Percentiles rank a stretch among this genome's conserved stretches.
Conservation (phyloP, 2,888 invertebrate species). For the Atethmia centrago region DNA sequence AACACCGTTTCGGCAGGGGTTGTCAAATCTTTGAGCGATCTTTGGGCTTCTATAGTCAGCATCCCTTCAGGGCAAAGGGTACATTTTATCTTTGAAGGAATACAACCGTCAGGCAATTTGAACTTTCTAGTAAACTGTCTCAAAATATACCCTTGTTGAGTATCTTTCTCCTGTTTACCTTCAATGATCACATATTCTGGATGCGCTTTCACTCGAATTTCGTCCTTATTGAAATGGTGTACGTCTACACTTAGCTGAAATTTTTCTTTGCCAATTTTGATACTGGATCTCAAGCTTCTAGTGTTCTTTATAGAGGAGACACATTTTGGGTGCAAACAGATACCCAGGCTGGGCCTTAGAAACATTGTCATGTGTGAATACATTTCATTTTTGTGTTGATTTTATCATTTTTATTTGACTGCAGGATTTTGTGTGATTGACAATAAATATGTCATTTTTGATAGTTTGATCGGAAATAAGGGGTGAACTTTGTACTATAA, state of each 20-base stretch:
- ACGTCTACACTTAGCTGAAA: constrained; percentile 83
- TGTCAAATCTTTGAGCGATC: constrained; percentile 69
- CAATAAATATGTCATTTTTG: constrained; percentile 15
- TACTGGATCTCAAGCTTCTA: constrained; percentile 73
- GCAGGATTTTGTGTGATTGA: constrained; percentile 27
- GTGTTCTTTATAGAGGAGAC: constrained; percentile 67
- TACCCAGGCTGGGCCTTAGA: background rate
- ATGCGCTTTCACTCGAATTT: constrained; percentile 81
- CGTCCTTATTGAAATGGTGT: constrained; percentile 78
- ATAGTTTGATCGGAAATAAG: constrained; percentile 8
- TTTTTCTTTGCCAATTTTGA: constrained; percentile 78
- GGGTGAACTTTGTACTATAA: background rate
- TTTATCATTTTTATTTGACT: background rate
- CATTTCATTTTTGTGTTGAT: constrained; percentile 31
- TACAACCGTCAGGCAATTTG: constrained; percentile 81
- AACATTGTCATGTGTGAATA: constrained; percentile 32
- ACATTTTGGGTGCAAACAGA: constrained; percentile 62
- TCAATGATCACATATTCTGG: constrained; percentile 82
- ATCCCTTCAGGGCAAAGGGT: constrained; percentile 77
- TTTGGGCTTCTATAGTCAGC: constrained; percentile 78
- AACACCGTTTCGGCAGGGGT: constrained; percentile 71
- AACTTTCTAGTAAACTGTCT: constrained; percentile 82
- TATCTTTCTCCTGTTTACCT: constrained; percentile 83
- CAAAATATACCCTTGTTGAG: constrained; percentile 74
- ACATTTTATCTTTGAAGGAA: constrained; percentile 74